These are phyloP conservation scores for Anadara kagoshimensis DNA, from an alignment of 1,140 invertebrate genomes.

Conservation along the genomic window DNA sequence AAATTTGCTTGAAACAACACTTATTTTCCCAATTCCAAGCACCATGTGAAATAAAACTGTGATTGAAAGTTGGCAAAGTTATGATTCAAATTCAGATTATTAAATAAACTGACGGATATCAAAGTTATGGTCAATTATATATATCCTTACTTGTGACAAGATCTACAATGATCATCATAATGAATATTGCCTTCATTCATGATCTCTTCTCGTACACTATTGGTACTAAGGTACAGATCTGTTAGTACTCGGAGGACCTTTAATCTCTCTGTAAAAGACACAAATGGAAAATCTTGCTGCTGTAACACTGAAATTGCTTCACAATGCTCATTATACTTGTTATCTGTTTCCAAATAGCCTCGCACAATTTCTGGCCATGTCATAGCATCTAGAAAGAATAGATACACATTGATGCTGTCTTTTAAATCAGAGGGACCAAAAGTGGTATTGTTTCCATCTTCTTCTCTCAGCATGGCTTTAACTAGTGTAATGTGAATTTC, in stretches of 20 bases:
- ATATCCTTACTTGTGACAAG: constrained; percentile 83
- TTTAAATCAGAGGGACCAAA: constrained; percentile 97
- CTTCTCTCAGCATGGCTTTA: constrained; percentile 93
- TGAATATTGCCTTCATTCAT: constrained; percentile 92
- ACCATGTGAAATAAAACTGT: too few species aligned
- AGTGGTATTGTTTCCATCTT: constrained; percentile 94
- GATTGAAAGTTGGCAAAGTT: too few species aligned
- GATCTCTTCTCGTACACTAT: constrained; percentile 93
- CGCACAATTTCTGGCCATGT: constrained; percentile 95
- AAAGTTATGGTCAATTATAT: not conserved
- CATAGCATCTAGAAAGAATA: constrained; percentile 93
- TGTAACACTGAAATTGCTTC: constrained; percentile 67
- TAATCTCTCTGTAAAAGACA: constrained; percentile 86
- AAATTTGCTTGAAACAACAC: too few species aligned
- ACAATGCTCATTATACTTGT: constrained; percentile 79
- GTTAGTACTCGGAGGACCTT: constrained; percentile 92
- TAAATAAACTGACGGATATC: not conserved
- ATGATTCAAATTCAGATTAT: not conserved
- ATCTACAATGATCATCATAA: constrained; percentile 96
- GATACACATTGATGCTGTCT: constrained; percentile 94
- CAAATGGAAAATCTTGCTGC: constrained; percentile 85
- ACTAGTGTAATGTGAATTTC: constrained; percentile 95
- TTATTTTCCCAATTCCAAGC: too few species aligned
- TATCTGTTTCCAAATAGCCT: constrained; percentile 82
- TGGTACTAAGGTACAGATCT: constrained; percentile 95